A percentile compares a stretch with the other conserved stretches of the same genome.
phyloP scores from a whole-genome alignment of 2,888 invertebrate species.

The Drosophila parthenogenetica region DNA sequence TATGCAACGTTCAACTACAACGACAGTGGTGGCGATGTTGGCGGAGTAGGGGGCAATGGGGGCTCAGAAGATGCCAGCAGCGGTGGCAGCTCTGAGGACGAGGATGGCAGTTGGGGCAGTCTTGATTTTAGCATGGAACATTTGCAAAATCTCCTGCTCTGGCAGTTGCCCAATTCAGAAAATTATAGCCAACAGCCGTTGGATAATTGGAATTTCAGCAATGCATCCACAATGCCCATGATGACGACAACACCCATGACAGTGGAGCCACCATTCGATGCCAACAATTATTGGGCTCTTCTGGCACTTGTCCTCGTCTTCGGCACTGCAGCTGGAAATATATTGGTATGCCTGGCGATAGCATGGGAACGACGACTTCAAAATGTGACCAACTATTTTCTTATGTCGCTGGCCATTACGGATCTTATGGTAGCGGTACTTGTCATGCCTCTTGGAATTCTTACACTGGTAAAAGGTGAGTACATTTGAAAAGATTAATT shows the following conservation, averaged over 20 bases:
- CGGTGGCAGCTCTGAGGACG: conserved; percentile 30
- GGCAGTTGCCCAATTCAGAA: conserved; percentile 42
- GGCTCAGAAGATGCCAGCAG: conserved; percentile 30
- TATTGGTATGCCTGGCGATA: conserved; percentile 96
- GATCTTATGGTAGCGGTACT: conserved; percentile 97
- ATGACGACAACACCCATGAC: not conserved
- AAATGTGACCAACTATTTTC: conserved; percentile 98
- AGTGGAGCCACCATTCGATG: conserved; percentile 46
- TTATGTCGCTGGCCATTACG: conserved; percentile 97
- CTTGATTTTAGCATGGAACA: conserved; percentile 53
- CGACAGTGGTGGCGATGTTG: conserved; percentile 39
- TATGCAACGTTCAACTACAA: conserved; percentile 69
- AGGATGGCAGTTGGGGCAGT: conserved; percentile 47
- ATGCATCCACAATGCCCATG: conserved; percentile 34
- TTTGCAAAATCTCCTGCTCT: conserved; percentile 49
- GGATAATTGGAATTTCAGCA: conserved; percentile 51
- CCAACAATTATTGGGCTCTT: conserved; percentile 94
- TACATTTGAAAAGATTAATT: conserved; percentile 8
- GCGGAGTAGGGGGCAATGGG: not conserved
- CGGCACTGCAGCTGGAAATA: conserved; percentile 96
- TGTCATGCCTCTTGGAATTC: conserved; percentile 97
- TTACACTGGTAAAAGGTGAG: conserved; percentile 93
- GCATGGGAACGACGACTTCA: conserved; percentile 95
- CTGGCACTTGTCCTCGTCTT: conserved; percentile 91
- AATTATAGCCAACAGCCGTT: conserved; percentile 33